Conservation (phyloP, 2,888 invertebrate species). For the Euplagia quadripunctaria region DNA sequence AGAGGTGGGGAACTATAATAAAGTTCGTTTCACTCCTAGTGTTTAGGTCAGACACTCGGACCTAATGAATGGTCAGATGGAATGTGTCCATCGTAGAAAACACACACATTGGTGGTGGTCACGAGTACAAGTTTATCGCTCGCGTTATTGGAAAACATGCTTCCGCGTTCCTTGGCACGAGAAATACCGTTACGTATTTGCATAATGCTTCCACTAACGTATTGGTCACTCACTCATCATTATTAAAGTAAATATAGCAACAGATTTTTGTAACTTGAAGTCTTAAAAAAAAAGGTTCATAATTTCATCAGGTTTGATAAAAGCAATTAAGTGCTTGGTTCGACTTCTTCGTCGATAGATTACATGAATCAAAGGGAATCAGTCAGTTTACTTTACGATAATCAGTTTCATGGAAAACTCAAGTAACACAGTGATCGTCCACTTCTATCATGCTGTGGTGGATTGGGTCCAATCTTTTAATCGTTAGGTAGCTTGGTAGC, state of each 20-base stretch:
- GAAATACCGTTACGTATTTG: slow-evolving; percentile 70
- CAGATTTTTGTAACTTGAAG: background rate
- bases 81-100: slow-evolving; percentile 60
- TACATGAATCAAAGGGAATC: too few species aligned
- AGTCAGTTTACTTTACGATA: too few species aligned
- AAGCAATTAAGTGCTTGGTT: background rate
- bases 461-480: background rate
- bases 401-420: too few species aligned
- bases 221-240: slow-evolving; percentile 51
- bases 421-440: background rate
- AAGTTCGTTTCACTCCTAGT: slow-evolving; percentile 13
- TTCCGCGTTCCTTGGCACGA: slow-evolving; percentile 77
- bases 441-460: background rate
- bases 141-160: slow-evolving; percentile 79
- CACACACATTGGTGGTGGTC: slow-evolving; percentile 55
- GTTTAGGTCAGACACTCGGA: slow-evolving; percentile 23
- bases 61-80: slow-evolving; percentile 60
- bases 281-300: background rate
- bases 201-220: slow-evolving; percentile 60
- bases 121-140: slow-evolving; percentile 73
- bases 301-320: background rate
- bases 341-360: too few species aligned
- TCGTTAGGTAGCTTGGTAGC: background rate
- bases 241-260: slow-evolving; percentile 30
- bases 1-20: background rate